A percentile compares a stretch with the other conserved stretches of the same genome.
phyloP scores from a whole-genome alignment of 2,797 vertebrate genomes.

The Argya squamiceps region DNA sequence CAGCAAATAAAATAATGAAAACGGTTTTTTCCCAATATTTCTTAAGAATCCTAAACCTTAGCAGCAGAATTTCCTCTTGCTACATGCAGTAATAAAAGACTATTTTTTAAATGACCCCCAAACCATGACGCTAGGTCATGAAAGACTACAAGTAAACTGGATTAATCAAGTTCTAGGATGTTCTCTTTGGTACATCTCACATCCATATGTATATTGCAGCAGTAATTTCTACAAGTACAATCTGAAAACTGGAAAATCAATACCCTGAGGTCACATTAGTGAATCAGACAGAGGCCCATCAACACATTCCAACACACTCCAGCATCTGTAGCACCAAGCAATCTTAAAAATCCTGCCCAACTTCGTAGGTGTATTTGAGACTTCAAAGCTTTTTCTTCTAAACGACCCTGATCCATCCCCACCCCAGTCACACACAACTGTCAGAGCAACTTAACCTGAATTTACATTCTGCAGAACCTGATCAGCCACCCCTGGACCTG shows the following conservation, averaged over 20 bases:
- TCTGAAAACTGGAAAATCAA: neutral
- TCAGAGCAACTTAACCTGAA: neutral
- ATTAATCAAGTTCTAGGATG: neutral
- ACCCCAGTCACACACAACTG: neutral
- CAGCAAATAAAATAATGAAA: neutral
- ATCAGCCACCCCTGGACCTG: neutral
- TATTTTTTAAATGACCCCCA: neutral
- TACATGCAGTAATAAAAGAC: neutral
- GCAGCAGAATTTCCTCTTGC: neutral
- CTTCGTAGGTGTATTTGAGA: fast-evolving
- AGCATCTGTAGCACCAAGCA: neutral
- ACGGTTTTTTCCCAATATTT: neutral
- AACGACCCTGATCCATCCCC: neutral
- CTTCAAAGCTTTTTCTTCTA: neutral
- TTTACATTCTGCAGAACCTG: neutral
- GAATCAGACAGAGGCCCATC: neutral
- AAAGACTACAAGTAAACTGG: neutral
- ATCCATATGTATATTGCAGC: fast-evolving
- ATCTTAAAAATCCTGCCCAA: neutral
- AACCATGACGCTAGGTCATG: neutral
- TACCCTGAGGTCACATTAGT: neutral
- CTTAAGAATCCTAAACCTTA: neutral
- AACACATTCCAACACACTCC: neutral
- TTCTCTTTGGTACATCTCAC: neutral
- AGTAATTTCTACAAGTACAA: neutral